Base-by-base conservation (phyloP, 2,797 vertebrate genomes). In the Hozukius guyotensis region DNA sequence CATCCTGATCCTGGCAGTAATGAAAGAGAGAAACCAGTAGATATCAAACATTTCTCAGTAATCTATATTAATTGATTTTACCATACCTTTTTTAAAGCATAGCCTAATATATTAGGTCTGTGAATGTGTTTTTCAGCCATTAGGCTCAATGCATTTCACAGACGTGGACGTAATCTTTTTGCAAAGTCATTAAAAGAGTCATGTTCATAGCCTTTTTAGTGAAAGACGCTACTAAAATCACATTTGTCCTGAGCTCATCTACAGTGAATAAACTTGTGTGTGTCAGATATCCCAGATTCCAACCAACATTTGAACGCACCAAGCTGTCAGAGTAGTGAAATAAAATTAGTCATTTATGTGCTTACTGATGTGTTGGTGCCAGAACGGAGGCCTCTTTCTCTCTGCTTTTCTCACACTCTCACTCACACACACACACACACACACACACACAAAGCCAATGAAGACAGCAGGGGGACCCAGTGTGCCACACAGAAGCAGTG, bases 391-490 rank as follows among this genome's bases (percentile, higher is more conserved):
- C 59, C 63, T 79, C 69, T 53, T 49, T 67, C 34, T 62, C 32
- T 72, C 20, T 8, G 29, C 34, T 56, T 78, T 75, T 78, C 64
- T 52, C 14, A 9, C 77, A 63, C 62, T 16, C 49, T 31, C 60
- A 31, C 67, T 36, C 34, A 62, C 22, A 85, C 49, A 72, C 14
- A 65, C 22, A 81, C 36, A 86, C 60, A 32, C 22, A 84, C 36
- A 86, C 64, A 82, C 24, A 38, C 38, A 86, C 64, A 82, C 24
- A 62, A 32, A 38, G 65, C 42, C 69, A 72, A 7, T 3, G 34
- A 20, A 34, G 69, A 69, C 88, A 86, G 89, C 82, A 90, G 88
- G 82, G 86, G 81, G 88, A 88, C 78, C 77, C 85, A 82, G 66
- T 69, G 75, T 80, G 64, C 81, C 83, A 72, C 82, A 80, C 27